These are phyloP conservation scores for Pristiophorus japonicus DNA, from an alignment of 2,113 vertebrate genomes.

Conservation along the genomic window DNA sequence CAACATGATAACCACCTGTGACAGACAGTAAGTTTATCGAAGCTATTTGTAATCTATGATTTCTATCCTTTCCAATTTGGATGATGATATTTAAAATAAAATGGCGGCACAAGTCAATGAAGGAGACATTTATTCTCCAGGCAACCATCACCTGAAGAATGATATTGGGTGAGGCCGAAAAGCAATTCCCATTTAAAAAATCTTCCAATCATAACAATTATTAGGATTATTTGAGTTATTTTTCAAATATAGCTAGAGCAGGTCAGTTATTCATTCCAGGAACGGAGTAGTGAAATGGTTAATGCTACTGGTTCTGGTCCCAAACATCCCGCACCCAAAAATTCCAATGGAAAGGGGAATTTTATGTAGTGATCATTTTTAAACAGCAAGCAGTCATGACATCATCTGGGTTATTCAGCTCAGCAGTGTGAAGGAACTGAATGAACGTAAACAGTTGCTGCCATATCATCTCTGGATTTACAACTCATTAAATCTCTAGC, in stretches of 20 bases:
- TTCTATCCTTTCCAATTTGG: too few relatives aligned
- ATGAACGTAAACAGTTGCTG: background rate
- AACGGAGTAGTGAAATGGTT: background rate
- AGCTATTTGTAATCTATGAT: too few relatives aligned
- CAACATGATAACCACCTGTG: too few relatives aligned
- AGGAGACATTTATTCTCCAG: too few relatives aligned
- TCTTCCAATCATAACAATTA: background rate
- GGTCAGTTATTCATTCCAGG: background rate
- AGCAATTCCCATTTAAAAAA: background rate
- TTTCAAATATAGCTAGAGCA: background rate
- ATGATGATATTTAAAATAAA: too few relatives aligned
- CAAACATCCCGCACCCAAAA: background rate
- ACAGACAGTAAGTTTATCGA: too few relatives aligned
- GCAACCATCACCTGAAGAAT: background rate
- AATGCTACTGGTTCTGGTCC: background rate
- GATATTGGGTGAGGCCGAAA: background rate
- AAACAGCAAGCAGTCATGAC: background rate
- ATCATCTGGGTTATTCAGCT: background rate
- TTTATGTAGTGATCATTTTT: background rate
- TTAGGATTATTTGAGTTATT: background rate
- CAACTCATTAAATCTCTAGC: conserved; percentile 17
- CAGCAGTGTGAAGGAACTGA: background rate
- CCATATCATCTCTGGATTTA: conserved; percentile 1
- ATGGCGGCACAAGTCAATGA: too few relatives aligned
- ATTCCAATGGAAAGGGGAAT: background rate